Evolutionary conservation across 2,888 invertebrate genomes (phyloP), one percentile per base, ranked within the genome.

Genomic region (Theretra japonica): DNA sequence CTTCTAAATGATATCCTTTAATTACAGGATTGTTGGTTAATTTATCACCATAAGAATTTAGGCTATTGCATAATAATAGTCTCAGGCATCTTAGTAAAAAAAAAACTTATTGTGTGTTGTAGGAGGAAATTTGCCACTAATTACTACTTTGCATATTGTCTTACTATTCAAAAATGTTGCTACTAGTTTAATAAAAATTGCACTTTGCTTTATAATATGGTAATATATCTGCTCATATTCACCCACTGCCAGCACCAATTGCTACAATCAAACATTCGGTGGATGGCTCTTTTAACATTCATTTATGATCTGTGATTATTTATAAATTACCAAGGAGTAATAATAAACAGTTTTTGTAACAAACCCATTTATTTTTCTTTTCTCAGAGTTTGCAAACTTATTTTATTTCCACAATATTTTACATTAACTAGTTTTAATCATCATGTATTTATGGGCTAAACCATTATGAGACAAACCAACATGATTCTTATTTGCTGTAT

Each of bases 241-340:
- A 15, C 11, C 41, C 41, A 41, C 2, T 2, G 41, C 15, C 15
- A 11, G 41, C 41, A 41, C 41, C n/a, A 53, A 23, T 19, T 57
- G 28, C 7, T 69, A 56, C 71, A 73, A 70, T 53, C 4, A 7
- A 5, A 53, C 5, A n/a, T n/a, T 19, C 19, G 4, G 5, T 15
- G 53, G 6, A 19, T 1, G 17, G 53, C 53, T 53, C 57, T 71
- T 73, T 68, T 33, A 72, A 77, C 74, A 77, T 76, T 75, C 75
- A 83, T 76, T 74, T 77, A 80, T 33, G 33, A 83, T 84, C 87
- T 88, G 88, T 87, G 86, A 87, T 87, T 80, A 81, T 84, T 80
- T 82, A 74, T 82, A 80, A 81, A 82, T 80, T 83, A 82, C 76
- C 80, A 82, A 75, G 77, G 76, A 76, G 77, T 81, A 80, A 77